phyloP scores from a whole-genome alignment of 64 coral and sea anemone genomes.

The Porites australiensis region DNA sequence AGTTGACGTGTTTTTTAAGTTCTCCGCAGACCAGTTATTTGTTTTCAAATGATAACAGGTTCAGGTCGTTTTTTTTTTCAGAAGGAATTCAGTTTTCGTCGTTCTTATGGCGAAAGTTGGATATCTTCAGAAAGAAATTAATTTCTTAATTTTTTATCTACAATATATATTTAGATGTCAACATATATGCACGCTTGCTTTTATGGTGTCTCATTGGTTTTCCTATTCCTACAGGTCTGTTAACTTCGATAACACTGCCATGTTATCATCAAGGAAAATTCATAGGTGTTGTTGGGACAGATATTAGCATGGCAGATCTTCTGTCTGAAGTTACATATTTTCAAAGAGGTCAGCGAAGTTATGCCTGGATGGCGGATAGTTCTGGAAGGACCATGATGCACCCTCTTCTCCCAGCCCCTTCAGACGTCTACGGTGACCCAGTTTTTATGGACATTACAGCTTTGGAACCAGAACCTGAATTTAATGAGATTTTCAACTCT shows the following conservation, averaged over 20 bases:
- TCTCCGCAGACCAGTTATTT: no score
- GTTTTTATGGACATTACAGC: slow-evolving; percentile 74
- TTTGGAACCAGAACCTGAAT: slow-evolving; percentile 56
- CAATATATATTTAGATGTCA: no score
- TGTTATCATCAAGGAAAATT: slow-evolving; percentile 68
- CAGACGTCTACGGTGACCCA: slow-evolving; percentile 24
- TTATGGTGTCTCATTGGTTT: not conserved
- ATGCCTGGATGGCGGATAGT: slow-evolving; percentile 74
- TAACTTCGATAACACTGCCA: slow-evolving; percentile 64
- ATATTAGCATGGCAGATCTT: slow-evolving; percentile 68
- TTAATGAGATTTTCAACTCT: slow-evolving; percentile 20
- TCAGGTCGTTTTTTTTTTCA: no score
- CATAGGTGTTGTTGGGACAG: slow-evolving; percentile 69
- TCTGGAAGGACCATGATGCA: slow-evolving; percentile 76
- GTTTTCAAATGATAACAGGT: no score
- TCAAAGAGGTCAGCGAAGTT: slow-evolving; percentile 62
- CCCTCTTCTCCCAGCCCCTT: slow-evolving; percentile 71
- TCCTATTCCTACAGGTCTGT: slow-evolving; percentile 38
- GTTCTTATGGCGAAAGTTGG: no score
- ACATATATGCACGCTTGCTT: not conserved
- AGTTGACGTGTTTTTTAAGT: no score
- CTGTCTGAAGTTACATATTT: slow-evolving; percentile 74
- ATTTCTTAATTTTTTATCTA: no score
- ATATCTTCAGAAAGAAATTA: no score
- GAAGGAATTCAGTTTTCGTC: no score